Percentiles rank a stretch among this genome's conserved stretches.
phyloP scores from a whole-genome alignment of 2,888 invertebrate species.

The Rhamphomyia laevipes region DNA sequence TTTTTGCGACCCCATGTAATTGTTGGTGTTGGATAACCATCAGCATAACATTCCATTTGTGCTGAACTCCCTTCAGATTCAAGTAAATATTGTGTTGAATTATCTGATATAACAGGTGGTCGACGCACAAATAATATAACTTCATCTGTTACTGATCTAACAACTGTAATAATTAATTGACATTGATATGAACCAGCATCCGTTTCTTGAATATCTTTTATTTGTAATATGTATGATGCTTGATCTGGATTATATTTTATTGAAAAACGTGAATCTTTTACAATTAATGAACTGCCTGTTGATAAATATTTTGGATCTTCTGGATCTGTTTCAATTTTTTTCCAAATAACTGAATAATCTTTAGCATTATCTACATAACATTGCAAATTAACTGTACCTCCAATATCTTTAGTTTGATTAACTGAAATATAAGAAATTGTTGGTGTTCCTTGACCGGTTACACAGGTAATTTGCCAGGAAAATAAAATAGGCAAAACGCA shows the following conservation, averaged over 20 bases:
- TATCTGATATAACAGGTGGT: conserved; percentile 85
- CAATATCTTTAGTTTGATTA: conserved; percentile 84
- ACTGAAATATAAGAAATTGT: conserved; percentile 86
- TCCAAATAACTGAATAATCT: conserved; percentile 80
- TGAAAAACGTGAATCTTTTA: conserved; percentile 74
- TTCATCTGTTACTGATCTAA: conserved; percentile 67
- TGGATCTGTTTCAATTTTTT: conserved; percentile 52
- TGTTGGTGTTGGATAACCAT: conserved; percentile 72
- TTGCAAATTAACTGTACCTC: conserved; percentile 73
- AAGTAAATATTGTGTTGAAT: conserved; percentile 66
- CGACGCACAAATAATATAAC: conserved; percentile 77
- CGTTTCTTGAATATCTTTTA: conserved; percentile 87
- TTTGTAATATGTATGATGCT: conserved; percentile 70
- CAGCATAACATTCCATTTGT: conserved; percentile 77
- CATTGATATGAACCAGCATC: conserved; percentile 83
- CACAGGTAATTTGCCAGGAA: no score
- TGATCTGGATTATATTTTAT: conserved; percentile 66
- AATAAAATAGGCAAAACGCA: no score
- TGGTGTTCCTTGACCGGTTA: conserved; percentile 67
- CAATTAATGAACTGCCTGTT: conserved; percentile 66
- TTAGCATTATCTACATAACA: conserved; percentile 83
- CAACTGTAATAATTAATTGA: conserved; percentile 72
- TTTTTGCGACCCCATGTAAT: conserved; percentile 88
- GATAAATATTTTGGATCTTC: conserved; percentile 73
- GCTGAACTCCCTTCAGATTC: conserved; percentile 44